Evolutionary conservation across 2,113 vertebrate genomes (phyloP).

Genomic region (Thamnophis sirtalis): DNA sequence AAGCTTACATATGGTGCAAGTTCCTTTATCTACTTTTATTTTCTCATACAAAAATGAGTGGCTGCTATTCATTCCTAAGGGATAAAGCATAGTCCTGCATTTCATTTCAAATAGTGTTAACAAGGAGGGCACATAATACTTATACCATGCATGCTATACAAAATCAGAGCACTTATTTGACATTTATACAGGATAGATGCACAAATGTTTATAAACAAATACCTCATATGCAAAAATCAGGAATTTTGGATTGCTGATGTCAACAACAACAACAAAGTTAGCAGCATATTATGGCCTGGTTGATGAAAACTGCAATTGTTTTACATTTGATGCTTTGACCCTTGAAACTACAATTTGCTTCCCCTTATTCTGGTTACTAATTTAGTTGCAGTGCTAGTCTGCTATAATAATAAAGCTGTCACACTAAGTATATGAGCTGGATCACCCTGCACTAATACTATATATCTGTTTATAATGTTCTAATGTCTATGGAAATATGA

Average conservation of each 20-base stretch:
- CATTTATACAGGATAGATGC: not conserved
- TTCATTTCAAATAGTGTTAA: not conserved
- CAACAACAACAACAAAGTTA: not conserved
- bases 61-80: not conserved
- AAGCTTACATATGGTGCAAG: not conserved
- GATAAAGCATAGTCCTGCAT: not conserved
- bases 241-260: not conserved
- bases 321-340: conserved; percentile 21
- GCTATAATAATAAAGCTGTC: conserved; percentile 54
- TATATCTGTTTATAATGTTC: conserved; percentile 54
- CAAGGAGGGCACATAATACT: not conserved
- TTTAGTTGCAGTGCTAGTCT: conserved; percentile 48
- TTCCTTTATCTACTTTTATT: not conserved
- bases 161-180: not conserved
- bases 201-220: not conserved
- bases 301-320: not conserved
- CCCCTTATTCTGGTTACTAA: conserved; percentile 32
- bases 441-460: conserved; percentile 37
- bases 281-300: not conserved
- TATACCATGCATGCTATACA: not conserved
- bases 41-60: not conserved
- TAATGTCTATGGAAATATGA: conserved; percentile 62
- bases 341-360: conserved; percentile 33
- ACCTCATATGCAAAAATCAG: not conserved
- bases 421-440: conserved; percentile 40